Conservation (phyloP, 2,888 invertebrate species). For the Temnothorax unifasciatus region DNA sequence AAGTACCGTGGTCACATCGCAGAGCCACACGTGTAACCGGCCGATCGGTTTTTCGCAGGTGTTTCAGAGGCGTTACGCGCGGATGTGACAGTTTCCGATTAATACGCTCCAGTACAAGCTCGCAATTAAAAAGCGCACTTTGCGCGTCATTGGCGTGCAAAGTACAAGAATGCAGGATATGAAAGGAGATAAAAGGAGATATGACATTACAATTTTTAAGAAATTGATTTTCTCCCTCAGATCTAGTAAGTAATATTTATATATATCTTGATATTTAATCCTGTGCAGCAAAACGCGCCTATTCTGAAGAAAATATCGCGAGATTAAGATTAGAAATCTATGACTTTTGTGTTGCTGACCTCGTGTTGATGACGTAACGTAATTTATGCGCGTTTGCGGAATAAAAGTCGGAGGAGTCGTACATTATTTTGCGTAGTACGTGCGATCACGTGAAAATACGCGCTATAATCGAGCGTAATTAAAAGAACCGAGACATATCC, state of each 20-base stretch:
- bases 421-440: not conserved
- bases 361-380: not conserved
- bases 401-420: not conserved
- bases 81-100: not conserved
- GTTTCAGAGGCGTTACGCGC: not conserved
- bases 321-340: slow-evolving; percentile 12
- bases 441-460: not conserved
- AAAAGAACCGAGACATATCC: not conserved
- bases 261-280: not conserved
- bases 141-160: not conserved
- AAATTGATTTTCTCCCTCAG: not conserved
- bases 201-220: not conserved
- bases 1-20: slow-evolving; percentile 44
- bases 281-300: not conserved
- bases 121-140: not conserved
- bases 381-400: not conserved
- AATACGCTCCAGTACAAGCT: not conserved
- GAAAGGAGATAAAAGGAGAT: not conserved
- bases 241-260: not conserved
- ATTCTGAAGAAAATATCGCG: not conserved
- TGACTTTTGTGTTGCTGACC: not conserved
- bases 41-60: not conserved
- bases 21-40: not conserved
- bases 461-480: not conserved
- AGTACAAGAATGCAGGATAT: not conserved